Conservation (phyloP, 2,113 vertebrate genomes). For the Oncorhynchus clarkii region DNA sequence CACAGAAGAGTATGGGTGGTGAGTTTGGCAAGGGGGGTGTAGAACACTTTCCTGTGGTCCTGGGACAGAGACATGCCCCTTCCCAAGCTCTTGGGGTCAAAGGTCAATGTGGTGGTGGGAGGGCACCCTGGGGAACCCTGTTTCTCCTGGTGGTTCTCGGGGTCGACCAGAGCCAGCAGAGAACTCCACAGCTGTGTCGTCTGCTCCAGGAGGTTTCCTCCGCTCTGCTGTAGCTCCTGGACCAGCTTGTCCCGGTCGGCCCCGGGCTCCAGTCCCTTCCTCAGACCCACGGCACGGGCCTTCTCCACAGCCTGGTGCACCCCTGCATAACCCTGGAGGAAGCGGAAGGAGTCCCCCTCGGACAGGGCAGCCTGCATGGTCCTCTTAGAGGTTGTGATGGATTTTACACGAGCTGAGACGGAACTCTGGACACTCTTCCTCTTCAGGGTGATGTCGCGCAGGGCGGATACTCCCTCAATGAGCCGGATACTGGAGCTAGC, state of each 20-base stretch:
- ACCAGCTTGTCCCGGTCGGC: conserved; percentile 35
- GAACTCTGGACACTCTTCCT: conserved; percentile 50
- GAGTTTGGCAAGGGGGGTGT: not conserved
- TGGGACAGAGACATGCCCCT: conserved; percentile 36
- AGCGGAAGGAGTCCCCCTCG: conserved; percentile 55
- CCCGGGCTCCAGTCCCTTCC: conserved; percentile 40
- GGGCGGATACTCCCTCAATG: conserved; percentile 40
- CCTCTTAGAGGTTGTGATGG: conserved; percentile 41
- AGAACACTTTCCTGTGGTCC: conserved; percentile 44
- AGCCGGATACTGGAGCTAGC: conserved; percentile 31
- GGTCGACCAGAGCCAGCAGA: conserved; percentile 52
- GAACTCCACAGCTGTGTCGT: conserved; percentile 26
- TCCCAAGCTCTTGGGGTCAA: conserved; percentile 17
- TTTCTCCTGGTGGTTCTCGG: conserved; percentile 36
- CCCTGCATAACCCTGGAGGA: conserved; percentile 59
- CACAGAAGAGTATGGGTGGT: conserved; percentile 19
- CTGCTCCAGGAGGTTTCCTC: conserved; percentile 29
- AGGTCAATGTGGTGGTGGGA: conserved; percentile 18
- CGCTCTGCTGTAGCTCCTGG: conserved; percentile 32
- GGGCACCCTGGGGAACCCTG: not conserved
- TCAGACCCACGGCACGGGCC: conserved; percentile 53
- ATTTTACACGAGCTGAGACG: conserved; percentile 50
- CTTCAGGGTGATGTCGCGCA: conserved; percentile 43
- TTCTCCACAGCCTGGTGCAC: conserved; percentile 54
- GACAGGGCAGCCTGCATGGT: conserved; percentile 47